Percentiles rank a stretch among this genome's conserved stretches.
These are phyloP conservation scores for Eunapius fragilis DNA, from an alignment of 37 sponge, comb jelly and placozoan species.

Conservation along the genomic window DNA sequence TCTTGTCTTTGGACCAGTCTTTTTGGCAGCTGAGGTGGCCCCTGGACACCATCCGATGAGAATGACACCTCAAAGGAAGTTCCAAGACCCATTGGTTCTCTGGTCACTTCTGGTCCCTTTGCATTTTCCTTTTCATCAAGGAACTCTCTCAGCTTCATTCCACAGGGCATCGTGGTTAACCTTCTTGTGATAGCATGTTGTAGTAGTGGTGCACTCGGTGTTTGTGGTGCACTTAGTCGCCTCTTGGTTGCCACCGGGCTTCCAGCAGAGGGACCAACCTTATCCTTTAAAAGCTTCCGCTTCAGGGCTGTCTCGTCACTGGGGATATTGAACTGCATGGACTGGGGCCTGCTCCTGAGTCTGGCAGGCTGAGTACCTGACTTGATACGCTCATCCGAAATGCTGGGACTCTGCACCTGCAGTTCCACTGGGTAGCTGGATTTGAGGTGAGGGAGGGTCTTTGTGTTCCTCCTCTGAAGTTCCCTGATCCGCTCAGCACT, in stretches of 20 bases:
- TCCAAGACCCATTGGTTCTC: neutral
- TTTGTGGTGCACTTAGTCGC: slow-evolving; percentile 32
- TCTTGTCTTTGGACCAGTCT: neutral
- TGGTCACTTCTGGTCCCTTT: neutral
- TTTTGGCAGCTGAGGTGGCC: neutral
- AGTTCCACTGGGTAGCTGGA: slow-evolving; percentile 82
- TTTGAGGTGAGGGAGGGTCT: slow-evolving; percentile 65
- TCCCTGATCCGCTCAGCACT: slow-evolving; percentile 40
- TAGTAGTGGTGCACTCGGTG: slow-evolving; percentile 1
- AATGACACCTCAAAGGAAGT: neutral
- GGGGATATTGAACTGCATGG: neutral
- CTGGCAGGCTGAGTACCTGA: neutral
- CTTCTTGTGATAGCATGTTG: neutral
- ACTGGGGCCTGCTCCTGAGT: neutral
- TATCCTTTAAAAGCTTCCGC: slow-evolving; percentile 1
- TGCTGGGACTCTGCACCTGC: slow-evolving; percentile 43
- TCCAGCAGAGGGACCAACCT: neutral
- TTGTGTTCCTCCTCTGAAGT: slow-evolving; percentile 62
- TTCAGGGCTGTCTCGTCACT: neutral
- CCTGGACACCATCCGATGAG: neutral
- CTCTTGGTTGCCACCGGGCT: slow-evolving; percentile 1
- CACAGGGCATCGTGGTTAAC: neutral
- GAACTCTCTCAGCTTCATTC: slow-evolving; percentile 31
- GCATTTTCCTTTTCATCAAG: slow-evolving; percentile 17
- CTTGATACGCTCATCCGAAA: slow-evolving; percentile 14